Conservation (phyloP, 1,140 invertebrate genomes). For the Trissolcus basalis region DNA sequence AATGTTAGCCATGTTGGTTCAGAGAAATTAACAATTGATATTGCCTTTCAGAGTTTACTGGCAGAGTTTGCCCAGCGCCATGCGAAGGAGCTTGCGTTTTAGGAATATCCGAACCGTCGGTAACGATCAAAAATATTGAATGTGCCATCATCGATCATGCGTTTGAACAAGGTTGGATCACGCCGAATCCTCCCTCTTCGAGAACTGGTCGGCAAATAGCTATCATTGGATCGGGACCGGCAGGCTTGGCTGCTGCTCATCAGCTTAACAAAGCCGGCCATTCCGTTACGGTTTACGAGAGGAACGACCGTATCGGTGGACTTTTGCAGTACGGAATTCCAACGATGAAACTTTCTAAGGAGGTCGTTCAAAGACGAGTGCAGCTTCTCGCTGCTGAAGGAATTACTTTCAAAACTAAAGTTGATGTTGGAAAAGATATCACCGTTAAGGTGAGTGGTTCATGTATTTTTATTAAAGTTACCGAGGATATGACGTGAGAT, state of each 20-base stretch:
- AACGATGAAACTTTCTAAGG: conserved; percentile 97
- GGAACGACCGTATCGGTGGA: conserved; percentile 96
- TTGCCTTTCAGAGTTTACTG: conserved; percentile 94
- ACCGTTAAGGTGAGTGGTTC: conserved; percentile 79
- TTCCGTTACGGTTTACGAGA: conserved; percentile 95
- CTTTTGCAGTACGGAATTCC: conserved; percentile 98
- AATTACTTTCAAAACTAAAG: conserved; percentile 91
- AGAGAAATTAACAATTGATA: not conserved
- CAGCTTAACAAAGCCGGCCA: conserved; percentile 96
- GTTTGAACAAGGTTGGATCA: conserved; percentile 97
- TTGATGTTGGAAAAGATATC: conserved; percentile 94
- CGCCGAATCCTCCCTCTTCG: conserved; percentile 82
- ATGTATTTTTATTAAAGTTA: not conserved
- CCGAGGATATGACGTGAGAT: too few relatives aligned
- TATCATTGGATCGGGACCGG: conserved; percentile 96
- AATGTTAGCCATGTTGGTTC: not conserved
- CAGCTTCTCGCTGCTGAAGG: conserved; percentile 93
- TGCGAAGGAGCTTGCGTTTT: conserved; percentile 99
- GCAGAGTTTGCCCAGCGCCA: conserved; percentile 97
- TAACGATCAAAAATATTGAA: conserved; percentile 99
- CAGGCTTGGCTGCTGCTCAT: conserved; percentile 96
- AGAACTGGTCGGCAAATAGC: conserved; percentile 92
- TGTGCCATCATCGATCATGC: conserved; percentile 99
- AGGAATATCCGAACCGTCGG: conserved; percentile 95
- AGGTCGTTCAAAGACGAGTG: conserved; percentile 92